Conservation (phyloP, 1,140 invertebrate species). For the Streblospio benedicti region DNA sequence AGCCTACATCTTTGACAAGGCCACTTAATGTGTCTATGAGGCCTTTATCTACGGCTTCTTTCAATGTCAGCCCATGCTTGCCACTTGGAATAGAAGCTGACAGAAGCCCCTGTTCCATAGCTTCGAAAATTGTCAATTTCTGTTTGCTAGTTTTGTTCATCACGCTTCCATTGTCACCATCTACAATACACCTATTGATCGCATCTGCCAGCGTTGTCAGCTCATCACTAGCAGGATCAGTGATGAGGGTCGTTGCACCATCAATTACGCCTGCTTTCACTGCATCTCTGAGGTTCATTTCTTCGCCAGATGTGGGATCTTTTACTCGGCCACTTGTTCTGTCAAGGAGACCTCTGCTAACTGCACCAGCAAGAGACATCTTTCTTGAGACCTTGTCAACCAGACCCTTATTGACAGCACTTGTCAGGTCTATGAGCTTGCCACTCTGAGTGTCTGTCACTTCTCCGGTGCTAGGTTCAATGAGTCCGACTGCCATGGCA, state of each 20-base stretch:
- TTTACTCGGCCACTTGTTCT: constrained; percentile 7
- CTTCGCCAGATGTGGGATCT: constrained; percentile 16
- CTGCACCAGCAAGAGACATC: constrained; percentile 29
- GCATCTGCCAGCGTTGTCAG: no score
- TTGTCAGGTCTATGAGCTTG: constrained; percentile 40
- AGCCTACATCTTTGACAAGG: constrained; percentile 57
- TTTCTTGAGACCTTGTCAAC: constrained; percentile 65
- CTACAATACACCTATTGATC: no score
- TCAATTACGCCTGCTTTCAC: constrained; percentile 31
- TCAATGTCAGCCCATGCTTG: constrained; percentile 35
- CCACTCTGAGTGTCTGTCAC: constrained; percentile 57
- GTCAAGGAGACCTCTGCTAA: constrained; percentile 8
- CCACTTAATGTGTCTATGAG: constrained; percentile 46
- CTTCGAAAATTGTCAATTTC: background rate
- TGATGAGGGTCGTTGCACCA: constrained; percentile 42
- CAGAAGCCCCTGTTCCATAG: background rate
- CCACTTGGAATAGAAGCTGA: constrained; percentile 57
- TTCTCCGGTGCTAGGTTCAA: constrained; percentile 54
- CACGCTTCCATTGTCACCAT: background rate
- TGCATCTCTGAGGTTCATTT: constrained; percentile 32
- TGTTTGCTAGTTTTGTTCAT: background rate
- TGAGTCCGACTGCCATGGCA: constrained; percentile 49
- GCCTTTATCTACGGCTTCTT: constrained; percentile 48
- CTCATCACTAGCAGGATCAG: no score
- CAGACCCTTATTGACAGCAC: constrained; percentile 57